Evolutionary conservation across 1,140 invertebrate species (phyloP), one percentile per base, ranked within the genome.

Genomic region (Papilio polyxenes): DNA sequence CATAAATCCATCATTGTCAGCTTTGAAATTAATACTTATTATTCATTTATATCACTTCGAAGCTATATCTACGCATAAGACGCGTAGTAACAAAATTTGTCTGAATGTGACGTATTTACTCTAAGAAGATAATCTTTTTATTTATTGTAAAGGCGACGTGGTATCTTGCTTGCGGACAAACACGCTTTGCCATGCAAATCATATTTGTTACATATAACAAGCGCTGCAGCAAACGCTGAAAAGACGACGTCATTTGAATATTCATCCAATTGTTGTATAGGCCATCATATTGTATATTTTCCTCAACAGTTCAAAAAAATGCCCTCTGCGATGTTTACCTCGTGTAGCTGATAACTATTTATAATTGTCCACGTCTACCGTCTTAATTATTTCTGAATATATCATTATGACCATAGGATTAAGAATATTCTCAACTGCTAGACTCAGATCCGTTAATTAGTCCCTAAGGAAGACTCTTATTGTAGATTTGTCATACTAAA

Each of bases 1-100:
- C 65, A 72, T 72, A 72, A 40, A 72, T 72, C 65, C 65, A 72
- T 72, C 65, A 72, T 72, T 72, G 65, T 72, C 65, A 72, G 65
- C 23, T 37, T 72, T 72, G 5, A 17, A 72, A 72, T 15, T 72
- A 40, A 72, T 72, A 40, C 31, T 72, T 72, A 62, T 23, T 20
- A 37, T 72, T 40, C 65, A 72, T 72, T 69, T 69, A 69, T 69
- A 15, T 72, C 65, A 17, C 17, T 62, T 9, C 11, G 49, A 51
- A 51, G 6, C 10, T 51, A 3, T 49, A 49, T 49, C 3, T 31
- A 31, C 23, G 3, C 4, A 51, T 51, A 51, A 13, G 8, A 51
- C 3, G 13, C 49, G n/a, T 20, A 62, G n/a, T 69, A 69, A 69
- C 65, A 69, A 5, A 37, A 31, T 37, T 37, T 69, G 0, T 37